phyloP scores from a whole-genome alignment of 1,140 invertebrate species.

The Drosophila malerkotliana region DNA sequence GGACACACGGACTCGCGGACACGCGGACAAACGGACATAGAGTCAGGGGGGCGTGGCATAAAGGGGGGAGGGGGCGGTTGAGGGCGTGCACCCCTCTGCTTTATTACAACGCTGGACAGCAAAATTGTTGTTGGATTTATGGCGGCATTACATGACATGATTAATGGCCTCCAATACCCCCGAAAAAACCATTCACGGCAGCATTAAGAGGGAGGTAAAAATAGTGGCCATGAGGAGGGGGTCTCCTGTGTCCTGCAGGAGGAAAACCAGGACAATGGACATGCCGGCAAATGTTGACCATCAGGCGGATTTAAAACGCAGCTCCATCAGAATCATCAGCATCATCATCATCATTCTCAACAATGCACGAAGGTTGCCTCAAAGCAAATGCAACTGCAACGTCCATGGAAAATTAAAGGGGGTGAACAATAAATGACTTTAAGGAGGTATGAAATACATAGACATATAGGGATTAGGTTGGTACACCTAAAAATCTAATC shows the following conservation, averaged over 20 bases:
- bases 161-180: slow-evolving; percentile 68
- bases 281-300: slow-evolving; percentile 52
- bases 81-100: not conserved
- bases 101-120: slow-evolving; percentile 48
- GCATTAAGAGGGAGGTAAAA: no score
- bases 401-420: slow-evolving; percentile 3
- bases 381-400: slow-evolving; percentile 32
- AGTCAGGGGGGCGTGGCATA: not conserved
- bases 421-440: not conserved
- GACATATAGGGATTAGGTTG: no score
- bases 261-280: slow-evolving; percentile 49
- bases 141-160: slow-evolving; percentile 81
- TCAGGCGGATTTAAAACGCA: slow-evolving; percentile 49
- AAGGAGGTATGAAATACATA: not conserved
- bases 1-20: no score
- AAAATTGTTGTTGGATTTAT: slow-evolving; percentile 80
- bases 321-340: slow-evolving; percentile 37
- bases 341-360: slow-evolving; percentile 3
- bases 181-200: slow-evolving; percentile 10
- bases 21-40: not conserved
- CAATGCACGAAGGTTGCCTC: slow-evolving; percentile 13
- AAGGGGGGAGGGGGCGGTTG: not conserved
- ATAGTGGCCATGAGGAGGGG: not conserved
- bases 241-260: not conserved
- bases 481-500: no score